phyloP scores from a whole-genome alignment of 2,888 invertebrate species.

The Pseudococcus viburni region DNA sequence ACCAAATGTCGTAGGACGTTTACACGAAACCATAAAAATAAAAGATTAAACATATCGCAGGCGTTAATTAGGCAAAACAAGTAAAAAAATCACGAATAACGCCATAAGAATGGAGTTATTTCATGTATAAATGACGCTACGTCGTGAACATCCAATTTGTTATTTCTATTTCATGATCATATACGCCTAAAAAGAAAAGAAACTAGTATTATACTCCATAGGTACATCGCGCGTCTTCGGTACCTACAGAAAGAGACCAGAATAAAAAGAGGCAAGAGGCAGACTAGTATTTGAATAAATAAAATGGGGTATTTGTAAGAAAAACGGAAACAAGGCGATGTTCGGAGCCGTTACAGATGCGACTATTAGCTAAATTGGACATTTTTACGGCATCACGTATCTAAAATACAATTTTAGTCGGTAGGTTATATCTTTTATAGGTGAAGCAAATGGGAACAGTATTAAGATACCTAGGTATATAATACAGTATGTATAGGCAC shows the following conservation, averaged over 20 bases:
- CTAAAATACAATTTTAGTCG: slow-evolving; percentile 62
- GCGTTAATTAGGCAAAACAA: slow-evolving; percentile 6
- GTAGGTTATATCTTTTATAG: slow-evolving; percentile 64
- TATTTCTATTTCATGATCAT: slow-evolving; percentile 42
- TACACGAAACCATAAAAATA: neutral
- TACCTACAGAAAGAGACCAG: neutral
- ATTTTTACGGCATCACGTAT: slow-evolving; percentile 66
- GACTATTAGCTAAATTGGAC: slow-evolving; percentile 66
- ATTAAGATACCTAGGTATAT: slow-evolving; percentile 65
- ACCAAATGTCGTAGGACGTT: neutral
- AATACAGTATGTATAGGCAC: slow-evolving; percentile 57
- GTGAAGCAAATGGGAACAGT: slow-evolving; percentile 61
- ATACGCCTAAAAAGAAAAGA: neutral
- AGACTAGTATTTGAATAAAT: slow-evolving; percentile 60
- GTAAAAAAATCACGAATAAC: neutral
- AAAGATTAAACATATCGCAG: neutral
- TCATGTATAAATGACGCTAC: neutral
- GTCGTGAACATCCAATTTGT: slow-evolving; percentile 1
- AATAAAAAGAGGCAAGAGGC: slow-evolving; percentile 25
- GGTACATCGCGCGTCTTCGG: neutral
- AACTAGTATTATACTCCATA: neutral
- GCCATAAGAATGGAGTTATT: neutral
- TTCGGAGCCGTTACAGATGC: slow-evolving; percentile 61
- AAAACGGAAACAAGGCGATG: slow-evolving; percentile 58
- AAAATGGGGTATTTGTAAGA: slow-evolving; percentile 47